Percentiles rank a stretch among this genome's conserved stretches.
Evolutionary conservation across 1,140 invertebrate species (phyloP).

Genomic region (Hypsibius dujardini): DNA sequence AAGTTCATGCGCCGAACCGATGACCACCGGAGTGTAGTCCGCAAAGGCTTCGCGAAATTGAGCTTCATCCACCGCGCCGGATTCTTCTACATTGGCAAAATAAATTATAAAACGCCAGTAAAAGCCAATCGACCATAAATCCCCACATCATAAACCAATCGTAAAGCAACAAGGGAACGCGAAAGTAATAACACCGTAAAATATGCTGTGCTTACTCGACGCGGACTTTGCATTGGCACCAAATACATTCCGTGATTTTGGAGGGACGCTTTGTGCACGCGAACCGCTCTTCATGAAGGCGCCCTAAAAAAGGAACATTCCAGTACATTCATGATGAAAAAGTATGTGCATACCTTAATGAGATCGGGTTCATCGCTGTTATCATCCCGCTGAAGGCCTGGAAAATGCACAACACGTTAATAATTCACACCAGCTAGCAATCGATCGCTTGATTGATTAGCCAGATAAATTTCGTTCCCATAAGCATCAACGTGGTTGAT

Average conservation of each 20-base stretch:
- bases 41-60: slow-evolving; percentile 68
- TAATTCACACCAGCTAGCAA: too few species aligned
- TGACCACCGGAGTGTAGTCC: slow-evolving; percentile 34
- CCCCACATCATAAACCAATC: too few species aligned
- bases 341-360: background rate
- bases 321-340: background rate
- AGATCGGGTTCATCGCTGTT: background rate
- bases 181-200: background rate
- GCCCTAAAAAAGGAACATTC: background rate
- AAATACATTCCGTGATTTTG: background rate
- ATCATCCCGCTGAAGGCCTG: too few species aligned
- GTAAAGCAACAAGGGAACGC: background rate
- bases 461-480: too few species aligned
- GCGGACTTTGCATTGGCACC: background rate
- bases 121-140: background rate
- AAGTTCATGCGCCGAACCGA: slow-evolving; percentile 65
- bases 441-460: too few species aligned
- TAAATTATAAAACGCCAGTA: background rate
- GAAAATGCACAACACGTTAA: too few species aligned
- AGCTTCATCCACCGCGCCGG: slow-evolving; percentile 71
- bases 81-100: slow-evolving; percentile 33
- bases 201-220: background rate
- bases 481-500: too few species aligned
- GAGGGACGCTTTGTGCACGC: slow-evolving; percentile 7
- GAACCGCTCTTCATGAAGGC: background rate